These are phyloP conservation scores for Heterodera carotae DNA, from an alignment of 1,140 invertebrate species.

Conservation along the genomic window DNA sequence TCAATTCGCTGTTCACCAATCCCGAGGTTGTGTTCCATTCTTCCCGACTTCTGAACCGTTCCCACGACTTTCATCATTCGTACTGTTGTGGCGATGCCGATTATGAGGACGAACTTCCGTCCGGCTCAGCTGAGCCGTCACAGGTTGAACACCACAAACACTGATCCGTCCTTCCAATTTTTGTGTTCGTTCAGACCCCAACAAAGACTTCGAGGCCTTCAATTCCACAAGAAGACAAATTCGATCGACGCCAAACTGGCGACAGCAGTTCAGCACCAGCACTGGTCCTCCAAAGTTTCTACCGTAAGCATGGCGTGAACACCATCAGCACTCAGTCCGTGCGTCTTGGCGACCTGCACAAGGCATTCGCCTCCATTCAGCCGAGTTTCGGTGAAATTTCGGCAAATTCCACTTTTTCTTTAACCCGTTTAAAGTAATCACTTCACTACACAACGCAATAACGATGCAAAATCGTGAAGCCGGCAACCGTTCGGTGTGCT, in stretches of 20 bases:
- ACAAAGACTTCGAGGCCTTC: slow-evolving; percentile 12
- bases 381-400: slow-evolving; percentile 53
- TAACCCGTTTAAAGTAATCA: slow-evolving; percentile 66
- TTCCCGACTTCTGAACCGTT: slow-evolving; percentile 60
- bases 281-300: slow-evolving; percentile 42
- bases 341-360: slow-evolving; percentile 44
- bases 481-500: slow-evolving; percentile 65
- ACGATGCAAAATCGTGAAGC: slow-evolving; percentile 75
- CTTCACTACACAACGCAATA: slow-evolving; percentile 74
- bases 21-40: slow-evolving; percentile 63
- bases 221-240: slow-evolving; percentile 19
- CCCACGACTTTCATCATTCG: slow-evolving; percentile 57
- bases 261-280: slow-evolving; percentile 39
- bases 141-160: not conserved
- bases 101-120: slow-evolving; percentile 28
- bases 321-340: slow-evolving; percentile 19
- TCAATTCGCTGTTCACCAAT: slow-evolving; percentile 53
- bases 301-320: slow-evolving; percentile 40
- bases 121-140: slow-evolving; percentile 5
- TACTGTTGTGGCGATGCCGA: slow-evolving; percentile 47
- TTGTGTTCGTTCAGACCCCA: slow-evolving; percentile 8
- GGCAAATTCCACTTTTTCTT: not conserved
- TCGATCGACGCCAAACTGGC: slow-evolving; percentile 33
- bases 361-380: slow-evolving; percentile 57
- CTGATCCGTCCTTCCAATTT: not conserved